Base-by-base conservation (phyloP, 35 echinoderm and acorn worm genomes). In the Anneissia japonica region DNA sequence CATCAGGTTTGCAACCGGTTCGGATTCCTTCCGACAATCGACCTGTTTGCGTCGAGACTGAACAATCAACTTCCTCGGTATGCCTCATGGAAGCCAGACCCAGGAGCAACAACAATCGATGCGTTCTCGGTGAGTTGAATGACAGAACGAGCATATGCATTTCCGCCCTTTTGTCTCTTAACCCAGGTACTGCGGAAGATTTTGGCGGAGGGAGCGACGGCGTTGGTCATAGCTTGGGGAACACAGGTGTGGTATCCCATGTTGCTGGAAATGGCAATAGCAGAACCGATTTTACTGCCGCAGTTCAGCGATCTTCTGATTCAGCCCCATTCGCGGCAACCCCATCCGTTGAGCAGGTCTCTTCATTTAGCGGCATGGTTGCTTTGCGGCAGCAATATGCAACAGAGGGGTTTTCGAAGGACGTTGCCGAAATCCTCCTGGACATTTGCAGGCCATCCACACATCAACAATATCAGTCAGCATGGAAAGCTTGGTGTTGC, bases 121-220 rank as follows among this genome's bases (percentile, higher is more conserved):
- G 76, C 76, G 10, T 77, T 77, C 31, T 35, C 76, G 4, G 23
- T 77, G 4, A 35, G 11, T 35, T 77, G 76, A 31, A 75, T 19
- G 29, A 76, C n/a, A 3, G 36, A 39, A 45, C 31, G 9, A 0
- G 23, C 2, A 3, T 81, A 80, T 80, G 46, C 76, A 12, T 88
- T 81, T 72, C 86, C 86, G 37, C 85, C 85, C 28, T 79, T 79
- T 79, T 37, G 36, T 78, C 85, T 87, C 30, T 45, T 87, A 31
- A 37, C 32, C 13, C 74, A 34, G 34, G 37, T 77, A 31, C 34
- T 87, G 29, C 19, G 38, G 75, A 87, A 87, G 29, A 64, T 73
- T 26, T 19, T 35, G 34, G 0, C 0, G 36, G 86, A 88, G 30
- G 16, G 37, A 36, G 76, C 39, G 0, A 72, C 75, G 19, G 78